Percentiles rank a stretch among this genome's conserved stretches.
These are phyloP conservation scores for Ictalurus punctatus DNA, from an alignment of 2,113 vertebrate species.

Conservation along the genomic window DNA sequence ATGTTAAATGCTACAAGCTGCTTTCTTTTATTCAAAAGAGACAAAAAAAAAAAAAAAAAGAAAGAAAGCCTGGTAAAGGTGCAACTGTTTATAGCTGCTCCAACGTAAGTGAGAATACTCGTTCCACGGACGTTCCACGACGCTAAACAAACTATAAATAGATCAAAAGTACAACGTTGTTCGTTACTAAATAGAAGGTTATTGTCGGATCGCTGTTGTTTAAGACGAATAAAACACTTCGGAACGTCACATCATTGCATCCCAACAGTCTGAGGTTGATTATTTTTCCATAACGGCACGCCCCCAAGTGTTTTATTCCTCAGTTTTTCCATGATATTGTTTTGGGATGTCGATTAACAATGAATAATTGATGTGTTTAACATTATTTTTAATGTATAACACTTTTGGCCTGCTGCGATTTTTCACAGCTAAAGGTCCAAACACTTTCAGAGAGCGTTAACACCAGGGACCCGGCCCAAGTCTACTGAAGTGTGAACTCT, in stretches of 20 bases:
- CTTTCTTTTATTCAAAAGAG: not conserved
- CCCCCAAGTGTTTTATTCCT: not conserved
- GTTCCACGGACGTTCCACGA: too few species aligned
- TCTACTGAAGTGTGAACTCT: not conserved
- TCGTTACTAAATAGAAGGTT: not conserved
- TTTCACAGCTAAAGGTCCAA: not conserved
- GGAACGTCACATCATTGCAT: not conserved
- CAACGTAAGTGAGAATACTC: not conserved
- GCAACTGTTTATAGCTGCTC: not conserved
- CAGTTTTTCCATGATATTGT: not conserved
- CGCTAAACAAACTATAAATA: too few species aligned
- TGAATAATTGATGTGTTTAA: not conserved
- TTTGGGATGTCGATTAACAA: not conserved
- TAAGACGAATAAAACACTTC: not conserved
- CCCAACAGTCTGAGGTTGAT: not conserved
- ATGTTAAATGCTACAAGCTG: not conserved
- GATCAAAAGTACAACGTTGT: not conserved
- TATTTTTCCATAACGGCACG: not conserved
- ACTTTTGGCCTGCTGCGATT: not conserved
- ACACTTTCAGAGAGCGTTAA: not conserved
- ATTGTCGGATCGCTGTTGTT: not conserved
- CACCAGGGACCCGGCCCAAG: not conserved
- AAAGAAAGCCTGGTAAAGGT: not conserved
- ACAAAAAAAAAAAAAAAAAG: not conserved
- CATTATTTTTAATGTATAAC: not conserved